Percentiles rank a stretch among this genome's conserved stretches.
These are phyloP conservation scores for Panzeria rudis DNA, from an alignment of 2,888 invertebrate species.

Conservation along the genomic window DNA sequence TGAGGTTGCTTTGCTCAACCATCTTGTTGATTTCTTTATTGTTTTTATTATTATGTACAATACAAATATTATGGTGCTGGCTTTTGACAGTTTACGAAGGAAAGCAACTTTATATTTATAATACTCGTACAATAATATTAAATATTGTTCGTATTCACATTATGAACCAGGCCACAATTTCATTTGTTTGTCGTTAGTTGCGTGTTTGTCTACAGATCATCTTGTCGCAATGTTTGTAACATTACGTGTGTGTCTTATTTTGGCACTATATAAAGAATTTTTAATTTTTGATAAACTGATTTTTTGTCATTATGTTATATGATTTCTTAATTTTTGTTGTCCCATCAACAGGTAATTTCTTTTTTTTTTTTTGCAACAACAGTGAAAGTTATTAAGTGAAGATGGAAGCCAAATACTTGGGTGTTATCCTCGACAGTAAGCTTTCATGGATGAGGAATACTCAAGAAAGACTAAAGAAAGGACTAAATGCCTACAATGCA, in stretches of 20 bases:
- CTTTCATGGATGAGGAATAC: no score
- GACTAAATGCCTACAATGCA: no score
- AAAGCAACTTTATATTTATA: background rate
- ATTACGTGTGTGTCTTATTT: slow-evolving; percentile 27
- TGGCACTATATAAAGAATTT: slow-evolving; percentile 10
- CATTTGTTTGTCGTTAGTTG: slow-evolving; percentile 22
- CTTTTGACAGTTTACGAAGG: slow-evolving; percentile 70
- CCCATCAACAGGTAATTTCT: background rate
- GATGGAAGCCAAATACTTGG: no score
- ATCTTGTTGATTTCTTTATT: slow-evolving; percentile 66
- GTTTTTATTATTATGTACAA: slow-evolving; percentile 58
- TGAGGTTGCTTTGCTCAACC: slow-evolving; percentile 30
- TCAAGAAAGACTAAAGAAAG: no score
- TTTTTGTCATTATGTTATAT: background rate
- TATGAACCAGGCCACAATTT: slow-evolving; percentile 51
- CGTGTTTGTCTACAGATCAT: background rate
- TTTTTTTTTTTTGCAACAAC: background rate
- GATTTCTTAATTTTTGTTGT: background rate
- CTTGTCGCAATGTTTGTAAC: slow-evolving; percentile 34
- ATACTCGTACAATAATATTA: slow-evolving; percentile 13
- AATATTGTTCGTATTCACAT: slow-evolving; percentile 9
- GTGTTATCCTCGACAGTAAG: no score
- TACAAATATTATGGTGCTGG: slow-evolving; percentile 62
- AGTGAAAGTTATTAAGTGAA: background rate
- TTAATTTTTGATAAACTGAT: background rate